Evolutionary conservation across 2,113 vertebrate genomes (phyloP), one percentile per base, ranked within the genome.

Genomic region (Caretta caretta): DNA sequence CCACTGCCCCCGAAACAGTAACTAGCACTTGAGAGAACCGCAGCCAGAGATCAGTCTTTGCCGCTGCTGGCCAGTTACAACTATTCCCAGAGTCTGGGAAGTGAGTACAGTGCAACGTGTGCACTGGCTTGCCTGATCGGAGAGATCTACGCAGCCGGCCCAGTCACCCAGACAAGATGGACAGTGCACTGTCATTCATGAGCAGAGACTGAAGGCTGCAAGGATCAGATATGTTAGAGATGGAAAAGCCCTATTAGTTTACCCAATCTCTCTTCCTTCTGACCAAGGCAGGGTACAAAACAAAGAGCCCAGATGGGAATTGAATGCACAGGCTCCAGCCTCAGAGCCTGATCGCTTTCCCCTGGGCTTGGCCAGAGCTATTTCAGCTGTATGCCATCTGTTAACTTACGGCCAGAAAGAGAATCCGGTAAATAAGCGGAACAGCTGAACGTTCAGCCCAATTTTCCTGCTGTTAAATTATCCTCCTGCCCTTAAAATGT

Each of bases 291-390:
- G 13, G 1, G 79, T 80, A 5, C 87, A 42, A 79, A 90, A 82
- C 92, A 88, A 93, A 94, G 85, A 92, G 89, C 94, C 46, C 72
- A 10, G 93, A 56, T 80, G 94, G 97, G 93, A 96, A 93, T 83
- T 56, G 79, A 51, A 35, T 19, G 8, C 81, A 87, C 1, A 20
- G 75, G 88, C 94, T 8, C 6, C 89, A 93, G 95, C 20, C 42
- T 46, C 10, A 10, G 22, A 42, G 5, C 6, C 75, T 3, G 46
- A 11, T 10, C 3, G 22, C 38, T 46, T 27, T 27, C 87, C 81
- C 4, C 59, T 1, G 1, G 84, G 92, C 94, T 94, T 16, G 17
- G 75, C 89, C 29, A 1, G 90, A 0, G 78, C 93, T 92, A 83
- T 94, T 87, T 76, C 92, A 96, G 94, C 86, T 94, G 20, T 8